Conservation (phyloP, 2,797 vertebrate genomes). For the Discoglossus pictus region DNA sequence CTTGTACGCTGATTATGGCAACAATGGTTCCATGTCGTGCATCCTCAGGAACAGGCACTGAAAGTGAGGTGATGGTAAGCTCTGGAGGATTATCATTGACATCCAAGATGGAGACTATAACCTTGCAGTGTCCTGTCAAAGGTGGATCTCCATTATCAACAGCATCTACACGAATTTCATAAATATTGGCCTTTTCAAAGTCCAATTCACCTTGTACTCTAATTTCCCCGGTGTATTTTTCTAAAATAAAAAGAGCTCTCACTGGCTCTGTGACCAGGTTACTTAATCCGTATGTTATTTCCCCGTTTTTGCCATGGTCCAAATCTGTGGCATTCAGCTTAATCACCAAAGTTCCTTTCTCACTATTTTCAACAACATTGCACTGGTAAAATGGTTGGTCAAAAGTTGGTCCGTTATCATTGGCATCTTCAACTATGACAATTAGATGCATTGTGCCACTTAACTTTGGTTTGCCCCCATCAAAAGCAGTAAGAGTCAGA, state of each 20-base stretch:
- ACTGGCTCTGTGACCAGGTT: slow-evolving; percentile 46
- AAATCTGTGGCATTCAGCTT: slow-evolving; percentile 71
- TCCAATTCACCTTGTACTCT: slow-evolving; percentile 42
- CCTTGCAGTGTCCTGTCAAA: slow-evolving; percentile 58
- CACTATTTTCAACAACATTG: slow-evolving; percentile 65
- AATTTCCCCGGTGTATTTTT: slow-evolving; percentile 54
- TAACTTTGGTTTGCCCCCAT: slow-evolving; percentile 66
- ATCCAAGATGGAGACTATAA: slow-evolving; percentile 65
- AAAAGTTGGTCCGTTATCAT: slow-evolving; percentile 74
- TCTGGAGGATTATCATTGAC: slow-evolving; percentile 71
- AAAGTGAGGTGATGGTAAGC: slow-evolving; percentile 69
- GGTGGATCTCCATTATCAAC: slow-evolving; percentile 61
- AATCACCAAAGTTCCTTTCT: slow-evolving; percentile 64
- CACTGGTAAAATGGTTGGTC: slow-evolving; percentile 63
- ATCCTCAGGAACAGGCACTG: slow-evolving; percentile 65
- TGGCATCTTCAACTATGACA: slow-evolving; percentile 70
- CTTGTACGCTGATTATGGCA: slow-evolving; percentile 73
- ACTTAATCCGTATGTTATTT: slow-evolving; percentile 58
- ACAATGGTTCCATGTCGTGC: slow-evolving; percentile 71
- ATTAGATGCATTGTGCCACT: slow-evolving; percentile 64
- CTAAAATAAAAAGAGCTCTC: slow-evolving; percentile 53
- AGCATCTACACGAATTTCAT: slow-evolving; percentile 63
- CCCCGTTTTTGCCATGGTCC: slow-evolving; percentile 60
- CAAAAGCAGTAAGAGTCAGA: slow-evolving; percentile 63
- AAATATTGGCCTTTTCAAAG: slow-evolving; percentile 59